phyloP scores from a whole-genome alignment of 2,797 vertebrate species.

The Sparidentex hasta region DNA sequence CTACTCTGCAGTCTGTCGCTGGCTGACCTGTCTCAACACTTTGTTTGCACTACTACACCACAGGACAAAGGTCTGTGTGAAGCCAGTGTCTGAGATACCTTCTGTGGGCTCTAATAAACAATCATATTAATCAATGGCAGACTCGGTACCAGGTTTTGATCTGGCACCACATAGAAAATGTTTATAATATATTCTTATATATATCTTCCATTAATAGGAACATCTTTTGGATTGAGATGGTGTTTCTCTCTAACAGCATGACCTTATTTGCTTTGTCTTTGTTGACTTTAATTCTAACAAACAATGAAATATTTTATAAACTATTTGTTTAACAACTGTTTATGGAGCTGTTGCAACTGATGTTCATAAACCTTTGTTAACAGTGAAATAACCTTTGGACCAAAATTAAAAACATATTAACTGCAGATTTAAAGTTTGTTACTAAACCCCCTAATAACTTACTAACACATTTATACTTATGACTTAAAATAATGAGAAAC shows the following conservation, averaged over 20 bases:
- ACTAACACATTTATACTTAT: background rate
- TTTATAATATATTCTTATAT: background rate
- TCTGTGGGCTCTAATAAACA: background rate
- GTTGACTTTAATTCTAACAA: background rate
- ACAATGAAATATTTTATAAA: too few relatives aligned
- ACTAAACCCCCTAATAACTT: background rate
- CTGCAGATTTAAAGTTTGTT: background rate
- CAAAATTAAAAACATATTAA: background rate
- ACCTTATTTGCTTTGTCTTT: background rate
- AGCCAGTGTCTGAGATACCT: background rate
- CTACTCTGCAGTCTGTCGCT: background rate
- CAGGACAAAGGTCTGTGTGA: background rate
- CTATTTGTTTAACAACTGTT: too few relatives aligned
- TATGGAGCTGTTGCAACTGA: too few relatives aligned
- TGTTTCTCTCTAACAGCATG: background rate
- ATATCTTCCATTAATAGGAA: background rate
- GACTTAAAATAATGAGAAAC: background rate
- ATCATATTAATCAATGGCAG: background rate
- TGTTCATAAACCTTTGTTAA: too few relatives aligned
- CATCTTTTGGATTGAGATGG: background rate
- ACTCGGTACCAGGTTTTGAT: background rate
- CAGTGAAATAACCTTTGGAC: background rate
- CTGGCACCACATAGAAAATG: background rate
- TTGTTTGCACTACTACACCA: conserved; percentile 22
- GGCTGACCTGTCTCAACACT: background rate